A percentile compares a stretch with the other conserved stretches of the same genome.
These are phyloP conservation scores for Andinoacara biseriatus DNA, from an alignment of 2,113 vertebrate genomes.

Conservation along the genomic window DNA sequence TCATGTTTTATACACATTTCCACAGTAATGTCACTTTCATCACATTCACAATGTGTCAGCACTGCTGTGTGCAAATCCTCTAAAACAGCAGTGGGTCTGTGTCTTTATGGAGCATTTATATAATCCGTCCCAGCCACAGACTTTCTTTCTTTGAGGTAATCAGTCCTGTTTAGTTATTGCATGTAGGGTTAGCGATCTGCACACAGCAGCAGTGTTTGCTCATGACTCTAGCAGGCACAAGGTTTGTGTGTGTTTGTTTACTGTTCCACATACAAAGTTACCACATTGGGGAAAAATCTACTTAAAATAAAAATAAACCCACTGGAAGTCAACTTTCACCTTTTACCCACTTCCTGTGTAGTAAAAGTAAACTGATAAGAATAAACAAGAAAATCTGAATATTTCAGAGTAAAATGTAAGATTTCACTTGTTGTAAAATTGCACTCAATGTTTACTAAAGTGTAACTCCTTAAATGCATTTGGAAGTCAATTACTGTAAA, in stretches of 20 bases:
- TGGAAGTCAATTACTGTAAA: neutral
- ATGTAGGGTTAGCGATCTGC: constrained; percentile 23
- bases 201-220: constrained; percentile 7
- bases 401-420: neutral
- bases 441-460: neutral
- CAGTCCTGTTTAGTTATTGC: neutral
- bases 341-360: neutral
- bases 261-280: neutral
- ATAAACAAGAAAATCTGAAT: neutral
- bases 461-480: neutral
- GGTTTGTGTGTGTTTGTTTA: neutral
- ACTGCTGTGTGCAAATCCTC: neutral
- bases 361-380: neutral
- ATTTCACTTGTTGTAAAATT: neutral
- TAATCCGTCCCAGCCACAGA: constrained; percentile 25
- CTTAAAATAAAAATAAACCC: neutral
- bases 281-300: neutral
- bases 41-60: neutral
- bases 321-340: neutral
- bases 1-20: neutral
- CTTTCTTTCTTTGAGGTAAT: constrained; percentile 28
- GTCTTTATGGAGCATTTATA: constrained; percentile 50
- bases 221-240: neutral
- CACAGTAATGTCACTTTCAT: too few relatives aligned
- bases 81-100: constrained; percentile 1